Conservation (phyloP, 1,140 invertebrate species). For the Drosophila sp. region DNA sequence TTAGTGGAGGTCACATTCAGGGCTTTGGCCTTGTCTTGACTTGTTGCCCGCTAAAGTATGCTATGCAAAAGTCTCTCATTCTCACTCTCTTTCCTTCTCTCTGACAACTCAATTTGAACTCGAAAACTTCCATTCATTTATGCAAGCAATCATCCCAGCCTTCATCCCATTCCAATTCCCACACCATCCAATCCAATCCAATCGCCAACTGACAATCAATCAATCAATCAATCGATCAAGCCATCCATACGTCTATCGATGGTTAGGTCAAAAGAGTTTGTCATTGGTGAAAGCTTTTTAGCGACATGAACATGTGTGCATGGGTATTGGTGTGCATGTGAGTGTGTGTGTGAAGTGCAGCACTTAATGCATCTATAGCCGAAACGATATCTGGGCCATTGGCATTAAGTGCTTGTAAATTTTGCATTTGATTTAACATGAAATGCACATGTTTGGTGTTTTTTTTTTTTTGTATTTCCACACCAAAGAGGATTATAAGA, state of each 20-base stretch:
- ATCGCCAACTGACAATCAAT: conserved; percentile 39
- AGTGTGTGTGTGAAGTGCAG: conserved; percentile 41
- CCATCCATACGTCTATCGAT: conserved; percentile 51
- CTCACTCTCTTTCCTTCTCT: background rate
- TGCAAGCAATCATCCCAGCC: conserved; percentile 19
- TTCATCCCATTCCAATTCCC: conserved; percentile 45
- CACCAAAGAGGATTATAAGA: background rate
- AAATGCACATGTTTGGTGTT: conserved; percentile 3
- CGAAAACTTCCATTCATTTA: conserved; percentile 28
- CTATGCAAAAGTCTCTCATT: conserved; percentile 14
- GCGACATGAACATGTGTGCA: conserved; percentile 34
- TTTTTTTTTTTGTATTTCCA: conserved; percentile 4
- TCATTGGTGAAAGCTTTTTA: conserved; percentile 41
- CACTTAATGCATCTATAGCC: conserved; percentile 65
- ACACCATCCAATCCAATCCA: background rate
- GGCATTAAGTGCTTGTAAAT: conserved; percentile 59
- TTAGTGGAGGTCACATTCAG: conserved; percentile 31
- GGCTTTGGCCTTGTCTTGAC: background rate
- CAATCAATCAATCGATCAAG: conserved; percentile 67
- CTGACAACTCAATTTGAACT: conserved; percentile 53
- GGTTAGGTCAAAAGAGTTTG: conserved; percentile 58
- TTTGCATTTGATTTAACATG: conserved; percentile 42
- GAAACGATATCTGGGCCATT: conserved; percentile 61
- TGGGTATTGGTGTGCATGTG: conserved; percentile 3
- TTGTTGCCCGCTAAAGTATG: conserved; percentile 10